Base-by-base conservation (phyloP, 2,888 invertebrate genomes). In the Octonoba sinensis region DNA sequence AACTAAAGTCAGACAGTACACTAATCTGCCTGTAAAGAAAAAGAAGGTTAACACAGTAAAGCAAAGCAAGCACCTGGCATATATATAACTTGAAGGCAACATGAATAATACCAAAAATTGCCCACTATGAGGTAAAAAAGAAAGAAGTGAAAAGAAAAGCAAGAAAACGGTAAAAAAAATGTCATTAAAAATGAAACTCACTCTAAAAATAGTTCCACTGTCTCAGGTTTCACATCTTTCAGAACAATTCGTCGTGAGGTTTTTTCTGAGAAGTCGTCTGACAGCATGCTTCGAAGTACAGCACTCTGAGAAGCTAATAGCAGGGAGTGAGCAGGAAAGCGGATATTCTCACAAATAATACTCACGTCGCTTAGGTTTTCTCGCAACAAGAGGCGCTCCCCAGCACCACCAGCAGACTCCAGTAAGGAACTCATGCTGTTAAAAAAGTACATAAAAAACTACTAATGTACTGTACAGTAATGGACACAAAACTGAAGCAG, bases 281-380 rank as follows among this genome's bases (percentile, higher is more conserved):
- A 62, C 8, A 82, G 16, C 82, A 82, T 82, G 13, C 65, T 47
- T 1, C 54, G 59, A 57, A 82, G 76, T 0, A 82, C 82, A 4
- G 22, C 15, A 65, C 82, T 82, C 54, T 82, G 82, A 3, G 82
- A 62, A 20, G 76, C 44, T 12, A 82, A n/a, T 12, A 72, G 47
- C 22, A 82, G 36, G 1, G 46, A n/a, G 20, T 82, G 82, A 1
- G 59, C 76, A n/a, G 82, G 82, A 36, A 76, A 82, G 6, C 66
- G 69, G 76, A 71, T 76, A 16, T 22, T 54, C n/a, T 44, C 60
- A 1, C 75, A 70, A n/a, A 70, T 8, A 16, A 82, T 59, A 4
- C 65, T 72, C 0, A 82, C 49, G 49, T 82, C 66, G 46, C 82
- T 82, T 11, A 82, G 51, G 15, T 76, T 72, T 66, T 82, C 71